These are phyloP conservation scores for Criorhina ranunculi DNA, from an alignment of 2,888 invertebrate species.

Conservation along the genomic window DNA sequence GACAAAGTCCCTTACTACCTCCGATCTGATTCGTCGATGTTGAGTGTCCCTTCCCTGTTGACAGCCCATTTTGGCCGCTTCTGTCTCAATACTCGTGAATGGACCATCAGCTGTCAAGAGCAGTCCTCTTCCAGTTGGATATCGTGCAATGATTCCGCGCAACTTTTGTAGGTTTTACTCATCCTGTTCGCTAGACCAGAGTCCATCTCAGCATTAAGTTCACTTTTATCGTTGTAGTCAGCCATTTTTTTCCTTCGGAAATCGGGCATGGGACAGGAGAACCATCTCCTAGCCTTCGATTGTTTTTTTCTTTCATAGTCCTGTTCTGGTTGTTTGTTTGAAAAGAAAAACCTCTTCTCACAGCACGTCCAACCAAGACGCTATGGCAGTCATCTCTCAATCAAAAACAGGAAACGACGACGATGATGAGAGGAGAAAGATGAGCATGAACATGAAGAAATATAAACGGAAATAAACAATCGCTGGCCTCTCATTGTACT, in stretches of 20 bases:
- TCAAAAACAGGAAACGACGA: constrained; percentile 37
- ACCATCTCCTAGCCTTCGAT: not conserved
- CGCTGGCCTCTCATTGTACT: constrained; percentile 16
- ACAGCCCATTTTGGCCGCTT: too few relatives aligned
- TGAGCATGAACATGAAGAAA: not conserved
- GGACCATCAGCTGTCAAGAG: too few relatives aligned
- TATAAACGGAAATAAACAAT: constrained; percentile 12
- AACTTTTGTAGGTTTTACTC: too few relatives aligned
- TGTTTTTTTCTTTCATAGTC: too few relatives aligned
- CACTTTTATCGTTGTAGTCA: not conserved
- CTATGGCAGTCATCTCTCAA: constrained; percentile 25
- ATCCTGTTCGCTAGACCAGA: too few relatives aligned
- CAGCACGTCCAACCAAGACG: not conserved
- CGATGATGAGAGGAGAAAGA: not conserved
- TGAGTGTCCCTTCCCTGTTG: too few relatives aligned
- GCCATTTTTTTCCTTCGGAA: not conserved
- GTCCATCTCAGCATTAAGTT: not conserved
- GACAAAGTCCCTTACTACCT: too few relatives aligned
- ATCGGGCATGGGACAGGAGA: too few relatives aligned
- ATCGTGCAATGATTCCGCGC: too few relatives aligned
- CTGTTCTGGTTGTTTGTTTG: not conserved
- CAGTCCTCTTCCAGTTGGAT: too few relatives aligned
- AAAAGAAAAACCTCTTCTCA: not conserved
- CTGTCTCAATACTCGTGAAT: too few relatives aligned
- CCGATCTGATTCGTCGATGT: too few relatives aligned